Evolutionary conservation across 2,113 vertebrate genomes (phyloP), one percentile per base, ranked within the genome.

Genomic region (Ctenodactylus gundi): DNA sequence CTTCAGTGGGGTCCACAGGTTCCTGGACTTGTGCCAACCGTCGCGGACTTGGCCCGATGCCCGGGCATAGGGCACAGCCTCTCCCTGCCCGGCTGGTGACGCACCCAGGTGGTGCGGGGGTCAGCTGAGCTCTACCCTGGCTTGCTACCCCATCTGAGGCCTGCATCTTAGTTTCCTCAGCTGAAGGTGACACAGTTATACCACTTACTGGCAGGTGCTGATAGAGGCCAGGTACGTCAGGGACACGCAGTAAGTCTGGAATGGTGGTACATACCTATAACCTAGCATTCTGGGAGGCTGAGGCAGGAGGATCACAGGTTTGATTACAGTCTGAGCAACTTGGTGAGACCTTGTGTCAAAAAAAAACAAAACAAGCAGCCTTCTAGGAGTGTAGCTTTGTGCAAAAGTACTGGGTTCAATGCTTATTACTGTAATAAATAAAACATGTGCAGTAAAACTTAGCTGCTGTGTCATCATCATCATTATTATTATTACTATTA

Each of bases 401-500:
- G 29, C 17, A 75, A 51, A n/a, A 31, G 72, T 31, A 15, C 72
- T 34, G 29, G 44, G 29, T 49, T 51, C 72, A 34, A 34, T 34
- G 15, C 11, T 29, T 29, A 75, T 27, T 17, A 15, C 31, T 34
- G 15, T 15, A 34, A 44, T 34, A 75, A 49, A 18, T 49, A 5
- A 34, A 31, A 20, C 31, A 29, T 41, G 1, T 25, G 17, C 29
- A 7, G 44, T 4, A 5, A 27, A 6, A 25, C 18, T 13, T 34
- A 10, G 29, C 12, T n/a, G n/a, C 44, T 1, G 3, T 2, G 0
- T 10, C 4, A 13, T 7, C 25, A 0, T 34, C 31, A 13, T 36
- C 1, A 4, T 27, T 36, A 3, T 39, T n/a, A 2, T 27, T 34
- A 10, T 27, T n/a, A n/a, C n/a, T n/a, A n/a, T n/a, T n/a, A n/a